Percentiles rank a stretch among this genome's conserved stretches.
phyloP scores from a whole-genome alignment of 2,797 vertebrate genomes.

The Odontamblyopus lacepedii region DNA sequence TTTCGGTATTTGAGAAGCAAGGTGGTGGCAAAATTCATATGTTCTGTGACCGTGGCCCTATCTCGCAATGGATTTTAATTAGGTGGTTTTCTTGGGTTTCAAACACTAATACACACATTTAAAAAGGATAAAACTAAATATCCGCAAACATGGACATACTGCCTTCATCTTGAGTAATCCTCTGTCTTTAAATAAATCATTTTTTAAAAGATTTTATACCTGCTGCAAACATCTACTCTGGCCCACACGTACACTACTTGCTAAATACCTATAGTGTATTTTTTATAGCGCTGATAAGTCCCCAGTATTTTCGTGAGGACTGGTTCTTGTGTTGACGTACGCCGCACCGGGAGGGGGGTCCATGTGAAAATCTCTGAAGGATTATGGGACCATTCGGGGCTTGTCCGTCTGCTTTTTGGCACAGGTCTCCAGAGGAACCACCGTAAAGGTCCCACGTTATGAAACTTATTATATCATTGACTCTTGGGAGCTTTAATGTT shows the following conservation, averaged over 20 bases:
- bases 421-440: no score
- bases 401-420: conserved; percentile 70
- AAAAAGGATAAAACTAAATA: no score
- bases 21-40: no score
- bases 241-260: conserved; percentile 46
- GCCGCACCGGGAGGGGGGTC: conserved; percentile 73
- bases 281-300: conserved; percentile 49
- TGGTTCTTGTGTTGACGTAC: conserved; percentile 67
- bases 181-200: conserved; percentile 78
- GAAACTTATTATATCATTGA: no score
- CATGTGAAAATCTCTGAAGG: conserved; percentile 81
- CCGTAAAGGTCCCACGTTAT: no score
- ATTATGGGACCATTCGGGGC: conserved; percentile 79
- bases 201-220: conserved; percentile 49
- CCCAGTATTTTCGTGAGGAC: conserved; percentile 50
- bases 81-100: no score
- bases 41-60: no score
- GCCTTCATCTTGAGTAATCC: background rate
- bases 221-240: conserved; percentile 37
- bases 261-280: conserved; percentile 42
- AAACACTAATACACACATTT: no score
- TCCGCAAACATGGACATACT: no score
- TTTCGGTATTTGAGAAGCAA: no score
- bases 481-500: no score
- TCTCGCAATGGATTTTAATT: no score